Conservation (phyloP, 92 coral and sea anemone species). For the Meandrina meandrites region DNA sequence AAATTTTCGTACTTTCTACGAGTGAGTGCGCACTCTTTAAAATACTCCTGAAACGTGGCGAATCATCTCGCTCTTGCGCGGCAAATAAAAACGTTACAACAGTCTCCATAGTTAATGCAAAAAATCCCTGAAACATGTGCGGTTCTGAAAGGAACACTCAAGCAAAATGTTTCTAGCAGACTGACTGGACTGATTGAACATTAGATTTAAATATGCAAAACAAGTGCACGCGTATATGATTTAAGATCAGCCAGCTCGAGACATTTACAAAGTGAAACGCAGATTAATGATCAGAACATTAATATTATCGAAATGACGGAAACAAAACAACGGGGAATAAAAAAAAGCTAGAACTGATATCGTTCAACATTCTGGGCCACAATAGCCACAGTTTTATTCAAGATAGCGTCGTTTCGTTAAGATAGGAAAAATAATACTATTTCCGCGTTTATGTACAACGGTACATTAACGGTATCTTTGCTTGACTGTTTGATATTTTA, state of each 20-base stretch:
- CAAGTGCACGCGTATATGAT: neutral
- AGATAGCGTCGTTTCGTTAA: neutral
- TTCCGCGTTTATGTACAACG: neutral
- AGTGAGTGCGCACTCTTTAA: neutral
- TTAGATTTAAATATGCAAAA: slow-evolving; percentile 36
- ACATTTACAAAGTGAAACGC: neutral
- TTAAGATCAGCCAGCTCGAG: neutral
- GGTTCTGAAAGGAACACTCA: neutral
- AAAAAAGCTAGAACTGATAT: neutral
- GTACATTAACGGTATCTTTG: neutral
- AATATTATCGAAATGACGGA: neutral
- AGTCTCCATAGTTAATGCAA: neutral
- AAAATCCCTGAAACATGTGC: neutral
- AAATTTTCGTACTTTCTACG: slow-evolving; percentile 20
- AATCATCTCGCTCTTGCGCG: neutral
- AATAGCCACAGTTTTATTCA: neutral
- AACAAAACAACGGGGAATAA: neutral
- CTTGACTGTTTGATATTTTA: neutral
- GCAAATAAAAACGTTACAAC: neutral
- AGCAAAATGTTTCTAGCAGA: neutral
- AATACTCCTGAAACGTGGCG: neutral
- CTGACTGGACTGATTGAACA: neutral
- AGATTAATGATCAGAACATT: neutral
- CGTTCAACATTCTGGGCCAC: neutral
- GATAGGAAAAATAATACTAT: neutral